These are phyloP conservation scores for Paramisgurnus dabryanus DNA, from an alignment of 2,113 vertebrate genomes.

Conservation along the genomic window DNA sequence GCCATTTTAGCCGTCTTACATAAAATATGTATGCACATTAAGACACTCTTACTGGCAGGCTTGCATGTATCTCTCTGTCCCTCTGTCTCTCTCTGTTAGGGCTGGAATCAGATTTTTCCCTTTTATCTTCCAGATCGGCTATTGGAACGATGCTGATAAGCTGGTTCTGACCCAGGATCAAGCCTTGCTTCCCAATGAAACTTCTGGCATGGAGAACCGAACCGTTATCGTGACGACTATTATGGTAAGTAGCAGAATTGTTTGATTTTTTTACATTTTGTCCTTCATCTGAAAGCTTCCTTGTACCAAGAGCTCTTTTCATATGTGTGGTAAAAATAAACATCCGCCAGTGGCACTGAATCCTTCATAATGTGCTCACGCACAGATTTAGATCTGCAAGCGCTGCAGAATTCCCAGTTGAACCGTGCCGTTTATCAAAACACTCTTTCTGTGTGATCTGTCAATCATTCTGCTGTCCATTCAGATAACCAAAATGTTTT, in stretches of 20 bases:
- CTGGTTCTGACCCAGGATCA: slow-evolving; percentile 95
- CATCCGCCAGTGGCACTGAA: neutral
- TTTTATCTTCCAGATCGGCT: slow-evolving; percentile 84
- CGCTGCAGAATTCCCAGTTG: slow-evolving; percentile 12
- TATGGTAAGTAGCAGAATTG: slow-evolving; percentile 83
- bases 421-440: slow-evolving; percentile 22
- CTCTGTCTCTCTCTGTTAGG: neutral
- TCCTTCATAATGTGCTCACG: slow-evolving; percentile 19
- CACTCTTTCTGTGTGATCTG: slow-evolving; percentile 34
- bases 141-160: slow-evolving; percentile 98
- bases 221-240: slow-evolving; percentile 97
- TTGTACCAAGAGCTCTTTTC: slow-evolving; percentile 21
- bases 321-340: slow-evolving; percentile 11
- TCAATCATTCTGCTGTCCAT: slow-evolving; percentile 42
- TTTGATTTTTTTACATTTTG: slow-evolving; percentile 32
- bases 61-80: neutral
- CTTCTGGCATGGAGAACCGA: slow-evolving; percentile 92
- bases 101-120: slow-evolving; percentile 12
- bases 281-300: slow-evolving; percentile 45
- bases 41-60: neutral
- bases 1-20: neutral
- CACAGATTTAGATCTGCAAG: slow-evolving; percentile 30
- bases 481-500: slow-evolving; percentile 14
- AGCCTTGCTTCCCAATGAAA: slow-evolving; percentile 90
- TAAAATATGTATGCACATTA: neutral